Evolutionary conservation across 2,113 vertebrate species (phyloP).

Genomic region (Pomatorhinus ruficollis): DNA sequence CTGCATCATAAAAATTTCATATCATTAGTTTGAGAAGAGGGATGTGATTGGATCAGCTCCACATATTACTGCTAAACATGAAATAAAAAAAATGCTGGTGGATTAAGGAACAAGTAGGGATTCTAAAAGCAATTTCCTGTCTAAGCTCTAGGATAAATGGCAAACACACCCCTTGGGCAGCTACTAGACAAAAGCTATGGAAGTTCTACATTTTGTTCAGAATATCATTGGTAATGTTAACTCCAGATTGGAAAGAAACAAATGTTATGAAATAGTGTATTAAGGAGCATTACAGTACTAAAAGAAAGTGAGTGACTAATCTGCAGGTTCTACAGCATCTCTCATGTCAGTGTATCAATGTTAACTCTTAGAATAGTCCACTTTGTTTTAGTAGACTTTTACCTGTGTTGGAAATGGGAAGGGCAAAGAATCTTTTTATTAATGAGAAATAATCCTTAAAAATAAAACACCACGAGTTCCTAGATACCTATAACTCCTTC

Average conservation of each 20-base stretch:
- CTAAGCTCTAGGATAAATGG: neutral
- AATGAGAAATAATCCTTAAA: neutral
- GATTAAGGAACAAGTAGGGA: neutral
- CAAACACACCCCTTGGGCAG: neutral
- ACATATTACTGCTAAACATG: neutral
- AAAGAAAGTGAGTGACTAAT: neutral
- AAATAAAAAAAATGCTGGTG: neutral
- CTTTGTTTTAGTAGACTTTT: neutral
- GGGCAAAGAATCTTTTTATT: neutral
- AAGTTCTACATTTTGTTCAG: neutral
- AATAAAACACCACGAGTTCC: neutral
- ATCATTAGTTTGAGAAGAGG: neutral
- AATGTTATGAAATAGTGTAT: neutral
- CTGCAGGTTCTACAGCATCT: neutral
- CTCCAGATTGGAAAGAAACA: neutral
- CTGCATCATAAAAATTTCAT: neutral
- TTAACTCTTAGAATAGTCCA: neutral
- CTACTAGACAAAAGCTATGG: neutral
- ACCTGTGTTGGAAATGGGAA: neutral
- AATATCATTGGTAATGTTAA: neutral
- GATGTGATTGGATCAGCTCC: neutral
- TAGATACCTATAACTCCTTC: neutral
- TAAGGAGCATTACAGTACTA: neutral
- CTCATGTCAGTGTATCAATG: neutral
- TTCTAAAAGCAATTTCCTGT: neutral